Base-by-base conservation (phyloP, 2,888 invertebrate species). In the Gandaritis pyraliata region DNA sequence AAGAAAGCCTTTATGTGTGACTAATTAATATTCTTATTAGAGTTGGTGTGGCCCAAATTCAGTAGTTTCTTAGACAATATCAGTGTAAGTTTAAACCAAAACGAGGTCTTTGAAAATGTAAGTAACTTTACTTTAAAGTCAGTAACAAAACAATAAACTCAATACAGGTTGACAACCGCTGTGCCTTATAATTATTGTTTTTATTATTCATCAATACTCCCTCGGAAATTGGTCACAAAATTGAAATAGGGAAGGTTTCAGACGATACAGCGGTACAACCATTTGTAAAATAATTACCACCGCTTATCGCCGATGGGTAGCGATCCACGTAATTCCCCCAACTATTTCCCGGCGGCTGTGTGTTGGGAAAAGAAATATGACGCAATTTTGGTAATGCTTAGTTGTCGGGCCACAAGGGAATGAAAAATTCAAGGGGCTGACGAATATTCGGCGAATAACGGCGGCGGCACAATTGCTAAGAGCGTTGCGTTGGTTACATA, bases 371-470 rank as follows among this genome's bases (percentile, higher is more conserved):
- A 90, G 89, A 92, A 90, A 90, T 90, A 90, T 91, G 90, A 90
- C 86, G 90, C 91, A 92, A 92, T 92, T 91, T 90, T 82, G 85
- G 89, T 92, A 91, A 92, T 91, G 91, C 86, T 88, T 86, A 89
- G 88, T 91, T 89, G 90, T 89, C 89, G 86, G 84, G 89, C 86
- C 88, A 87, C 90, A 83, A 85, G 90, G 90, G 90, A 90, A 90
- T 91, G 90, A 92, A 91, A 91, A 91, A 91, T 91, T 92, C 89
- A 90, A 83, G 88, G 89, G 88, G 87, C 87, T 77, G 84, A 78
- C 85, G 86, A 78, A 87, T 89, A 88, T 90, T 88, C 16, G 43
- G 16, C 16, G 43, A 16, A 43, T 43, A 43, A 43, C 43, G 43
- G 86, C 86, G 75, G 81, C 76, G 83, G 81, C 88, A 83, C 87